phyloP scores from a whole-genome alignment of 2,113 vertebrate genomes.

The Delphinus delphis region DNA sequence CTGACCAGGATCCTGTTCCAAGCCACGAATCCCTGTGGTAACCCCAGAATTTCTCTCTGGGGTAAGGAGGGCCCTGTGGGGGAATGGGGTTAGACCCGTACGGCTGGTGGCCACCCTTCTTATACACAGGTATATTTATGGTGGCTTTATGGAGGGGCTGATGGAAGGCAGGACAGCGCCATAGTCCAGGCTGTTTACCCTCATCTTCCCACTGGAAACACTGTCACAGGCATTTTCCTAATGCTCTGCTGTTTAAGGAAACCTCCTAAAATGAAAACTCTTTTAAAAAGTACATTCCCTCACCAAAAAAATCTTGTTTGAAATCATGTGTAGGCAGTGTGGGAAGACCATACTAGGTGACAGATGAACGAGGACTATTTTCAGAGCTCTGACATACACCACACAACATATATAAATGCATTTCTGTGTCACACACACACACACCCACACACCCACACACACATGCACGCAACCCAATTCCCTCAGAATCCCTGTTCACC shows the following conservation, averaged over 20 bases:
- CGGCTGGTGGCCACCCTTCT: not conserved
- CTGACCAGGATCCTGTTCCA: not conserved
- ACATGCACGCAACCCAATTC: not conserved
- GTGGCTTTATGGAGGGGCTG: not conserved
- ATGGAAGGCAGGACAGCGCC: not conserved
- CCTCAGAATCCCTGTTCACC: not conserved
- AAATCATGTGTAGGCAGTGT: not conserved
- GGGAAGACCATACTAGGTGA: not conserved
- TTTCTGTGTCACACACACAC: not conserved
- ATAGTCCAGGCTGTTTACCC: not conserved
- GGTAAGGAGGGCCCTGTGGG: fast-evolving
- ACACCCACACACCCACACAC: not conserved
- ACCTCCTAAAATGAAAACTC: not conserved
- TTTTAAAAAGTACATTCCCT: not conserved
- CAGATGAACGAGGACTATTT: not conserved
- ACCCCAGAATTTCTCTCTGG: not conserved
- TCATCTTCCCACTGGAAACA: not conserved
- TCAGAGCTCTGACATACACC: not conserved
- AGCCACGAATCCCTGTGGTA: not conserved
- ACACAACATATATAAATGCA: not conserved
- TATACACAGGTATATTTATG: too few relatives aligned
- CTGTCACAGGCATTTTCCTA: not conserved
- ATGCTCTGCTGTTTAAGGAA: not conserved
- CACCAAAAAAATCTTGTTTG: not conserved
- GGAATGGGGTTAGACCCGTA: fast-evolving